Base-by-base conservation (phyloP, 92 coral and sea anemone genomes). In the Porites evermanni region DNA sequence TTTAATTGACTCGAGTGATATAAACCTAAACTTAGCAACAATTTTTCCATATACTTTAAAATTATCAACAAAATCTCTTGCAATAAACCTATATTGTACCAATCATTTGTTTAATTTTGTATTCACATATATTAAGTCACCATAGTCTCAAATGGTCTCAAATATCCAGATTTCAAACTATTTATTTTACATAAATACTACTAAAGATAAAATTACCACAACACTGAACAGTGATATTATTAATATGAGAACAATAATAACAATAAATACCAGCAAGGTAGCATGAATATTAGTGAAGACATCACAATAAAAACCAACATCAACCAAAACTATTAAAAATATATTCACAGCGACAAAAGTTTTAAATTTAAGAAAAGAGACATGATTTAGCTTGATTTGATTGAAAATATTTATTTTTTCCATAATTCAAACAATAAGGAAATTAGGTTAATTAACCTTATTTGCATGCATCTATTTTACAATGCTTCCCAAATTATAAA, bases 21-120 rank as follows among this genome's bases (percentile, higher is more conserved):
- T 64, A 64, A 64, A 64, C 19, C 0, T 64, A 64, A 64, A 64
- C 69, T 64, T 64, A 64, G 74, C 44, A 29, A 69, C 74, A 69
- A 14, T 69, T 12, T 69, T 50, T 24, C 51, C 50, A 69, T 8
- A 24, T 69, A 29, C 32, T 29, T 29, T 29, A 29, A 29, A 29
- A 29, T 29, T 29, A 29, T 29, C 32, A 29, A 29, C 32, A 29
- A 29, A 29, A 69, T 69, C 74, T 23, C 74, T 69, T 24, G 74
- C 50, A 8, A 69, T 69, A 69, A 69, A 23, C 74, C 74, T 21
- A 23, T 69, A 29, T 69, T 69, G 74, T 69, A 24, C 51, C 74
- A 69, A 69, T 0, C 32, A 29, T 29, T 29, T 29, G 32, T 29
- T 29, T 29, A 29, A 29, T 29, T 29, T 29, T 29, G 32, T 8